Base-by-base conservation (phyloP, 2,888 invertebrate species). In the Drosophila nr. perissopoda region DNA sequence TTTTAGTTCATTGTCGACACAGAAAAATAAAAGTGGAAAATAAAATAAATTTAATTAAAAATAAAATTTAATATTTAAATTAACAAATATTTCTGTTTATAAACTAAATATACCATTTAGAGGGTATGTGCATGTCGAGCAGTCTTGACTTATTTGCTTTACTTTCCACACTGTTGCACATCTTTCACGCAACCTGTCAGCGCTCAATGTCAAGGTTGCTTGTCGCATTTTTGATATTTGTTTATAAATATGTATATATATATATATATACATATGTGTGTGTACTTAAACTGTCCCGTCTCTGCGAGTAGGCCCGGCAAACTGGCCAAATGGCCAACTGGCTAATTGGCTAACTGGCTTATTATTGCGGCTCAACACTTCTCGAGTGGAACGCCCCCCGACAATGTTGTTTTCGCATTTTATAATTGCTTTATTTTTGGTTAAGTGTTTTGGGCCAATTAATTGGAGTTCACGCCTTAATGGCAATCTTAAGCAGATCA, bases 181-280 rank as follows among this genome's bases (percentile, higher is more conserved):
- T 76, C 78, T 83, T 78, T 78, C 34, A 69, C 74, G 58, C 72
- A 72, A 71, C 82, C 71, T 78, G 80, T 76, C 78, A 67, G 76
- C 64, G 34, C 62, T 78, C 82, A 87, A 89, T 87, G 87, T 82
- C 87, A 87, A 87, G 87, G 87, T 89, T 89, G 76, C 16, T 65
- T 71, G 67, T 68, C 69, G 64, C 38, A 34, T 68, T 78, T 77
- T 73, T 71, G 42, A 71, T 69, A 66, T 71, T 71, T 74, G 67
- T 69, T 54, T 69, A 71, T 72, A 57, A 52, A 64, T 54, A 56
- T 18, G 27, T 1, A 57, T 8, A 33, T 0, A 5, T 13, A 6
- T 7, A 21, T n/a, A 69, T 67, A 65, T 68, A 69, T 74, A 64
- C 49, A 54, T 11, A 42, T 2, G 11, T 10, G 13, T 25, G 5